Evolutionary conservation across 2,797 vertebrate species (phyloP).

Genomic region (Synaphobranchus kaupii): DNA sequence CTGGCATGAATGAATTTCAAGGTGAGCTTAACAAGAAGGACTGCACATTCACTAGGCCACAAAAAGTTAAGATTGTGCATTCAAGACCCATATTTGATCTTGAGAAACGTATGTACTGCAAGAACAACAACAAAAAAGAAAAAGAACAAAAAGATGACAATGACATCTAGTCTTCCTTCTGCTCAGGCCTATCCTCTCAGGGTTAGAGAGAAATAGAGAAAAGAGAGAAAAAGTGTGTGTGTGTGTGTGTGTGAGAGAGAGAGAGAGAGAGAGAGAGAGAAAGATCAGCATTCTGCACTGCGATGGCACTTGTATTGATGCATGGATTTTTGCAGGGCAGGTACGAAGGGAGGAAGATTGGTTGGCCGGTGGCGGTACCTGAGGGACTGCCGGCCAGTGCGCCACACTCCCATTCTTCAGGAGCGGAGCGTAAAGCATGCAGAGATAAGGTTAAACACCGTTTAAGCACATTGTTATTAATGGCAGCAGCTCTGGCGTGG

Average conservation of each 20-base stretch:
- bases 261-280: not conserved
- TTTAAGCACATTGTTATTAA: slow-evolving; percentile 74
- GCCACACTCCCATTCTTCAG: slow-evolving; percentile 59
- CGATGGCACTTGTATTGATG: slow-evolving; percentile 44
- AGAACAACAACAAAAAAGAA: not conserved
- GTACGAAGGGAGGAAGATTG: slow-evolving; percentile 28
- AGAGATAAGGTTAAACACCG: slow-evolving; percentile 71
- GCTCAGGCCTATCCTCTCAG: not conserved
- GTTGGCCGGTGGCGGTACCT: slow-evolving; percentile 36
- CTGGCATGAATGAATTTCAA: not conserved
- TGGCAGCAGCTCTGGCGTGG: slow-evolving; percentile 53
- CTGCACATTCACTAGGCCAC: not conserved
- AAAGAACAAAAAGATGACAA: slow-evolving; percentile 57
- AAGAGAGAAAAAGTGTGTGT: not conserved
- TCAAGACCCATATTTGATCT: not conserved
- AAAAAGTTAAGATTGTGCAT: not conserved
- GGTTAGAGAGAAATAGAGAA: not conserved
- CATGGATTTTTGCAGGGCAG: slow-evolving; percentile 39
- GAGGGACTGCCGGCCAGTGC: slow-evolving; percentile 42
- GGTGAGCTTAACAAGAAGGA: not conserved
- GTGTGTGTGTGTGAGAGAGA: not conserved
- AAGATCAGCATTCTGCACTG: slow-evolving; percentile 58
- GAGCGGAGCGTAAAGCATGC: slow-evolving; percentile 64
- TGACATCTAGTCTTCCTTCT: slow-evolving; percentile 61
- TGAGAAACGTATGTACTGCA: not conserved